phyloP scores from a whole-genome alignment of 2,113 vertebrate genomes.

The Antennarius striatus region DNA sequence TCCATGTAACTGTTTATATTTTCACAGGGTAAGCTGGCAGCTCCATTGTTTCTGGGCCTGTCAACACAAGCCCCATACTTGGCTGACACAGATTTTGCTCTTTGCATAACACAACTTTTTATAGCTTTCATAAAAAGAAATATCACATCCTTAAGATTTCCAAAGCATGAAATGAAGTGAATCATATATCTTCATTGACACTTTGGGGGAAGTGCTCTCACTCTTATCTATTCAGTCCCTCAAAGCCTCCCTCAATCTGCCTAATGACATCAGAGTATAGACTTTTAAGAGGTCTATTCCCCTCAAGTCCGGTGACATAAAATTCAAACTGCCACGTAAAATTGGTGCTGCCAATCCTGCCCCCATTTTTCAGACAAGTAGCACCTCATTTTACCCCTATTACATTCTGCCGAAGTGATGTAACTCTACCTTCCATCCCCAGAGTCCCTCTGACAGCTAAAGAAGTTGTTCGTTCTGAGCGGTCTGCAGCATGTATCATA shows the following conservation, averaged over 20 bases:
- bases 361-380: slow-evolving; percentile 48
- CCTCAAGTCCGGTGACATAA: slow-evolving; percentile 52
- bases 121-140: slow-evolving; percentile 57
- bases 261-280: slow-evolving; percentile 60
- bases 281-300: slow-evolving; percentile 57
- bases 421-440: slow-evolving; percentile 26
- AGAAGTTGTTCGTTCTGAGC: slow-evolving; percentile 31
- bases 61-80: slow-evolving; percentile 57
- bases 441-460: slow-evolving; percentile 27
- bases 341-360: slow-evolving; percentile 36
- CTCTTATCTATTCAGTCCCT: slow-evolving; percentile 35
- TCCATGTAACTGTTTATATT: slow-evolving; percentile 67
- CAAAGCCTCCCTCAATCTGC: slow-evolving; percentile 23
- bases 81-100: slow-evolving; percentile 62
- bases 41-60: slow-evolving; percentile 42
- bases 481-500: slow-evolving; percentile 39
- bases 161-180: slow-evolving; percentile 53
- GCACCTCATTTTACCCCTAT: slow-evolving; percentile 62
- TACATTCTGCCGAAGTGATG: slow-evolving; percentile 53
- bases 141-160: slow-evolving; percentile 33
- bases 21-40: slow-evolving; percentile 62
- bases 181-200: slow-evolving; percentile 47
- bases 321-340: slow-evolving; percentile 66
- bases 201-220: slow-evolving; percentile 35
- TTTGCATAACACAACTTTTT: slow-evolving; percentile 58